Evolutionary conservation across 35 echinoderm and acorn worm genomes (phyloP), one percentile per base, ranked within the genome.

Genomic region (Ophioderma brevispina): DNA sequence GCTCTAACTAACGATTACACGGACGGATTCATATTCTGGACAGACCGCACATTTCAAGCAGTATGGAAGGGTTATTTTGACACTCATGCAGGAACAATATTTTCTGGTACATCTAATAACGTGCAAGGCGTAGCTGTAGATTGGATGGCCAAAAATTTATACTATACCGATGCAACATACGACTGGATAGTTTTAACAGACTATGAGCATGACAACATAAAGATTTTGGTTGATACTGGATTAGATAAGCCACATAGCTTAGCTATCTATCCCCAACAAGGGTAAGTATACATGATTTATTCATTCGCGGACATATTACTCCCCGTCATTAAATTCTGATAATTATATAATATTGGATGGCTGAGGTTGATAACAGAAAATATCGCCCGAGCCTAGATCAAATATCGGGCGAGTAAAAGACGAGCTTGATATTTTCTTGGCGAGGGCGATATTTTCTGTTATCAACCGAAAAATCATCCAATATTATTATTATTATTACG

Each of bases 71-170:
- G 96, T 0, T 84, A 92, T 6, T 50, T 98, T 25, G 59, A 70
- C n/a, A 70, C 23, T 25, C 59, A 70, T 25, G 94, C 70, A 1
- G 37, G 33, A 21, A 37, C 46, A n/a, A 93, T 96, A 18, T 93
- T 88, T 37, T 19, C 41, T 4, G 95, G 95, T 38, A 90, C 87
- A 0, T 96, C 94, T 31, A 42, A 35, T 23, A 46, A 35, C 13
- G 94, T 96, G 33, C 91, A 96, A 75, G 94, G 91, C 15, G 86
- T 96, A 31, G 94, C 94, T 0, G 91, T 93, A 40, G 94, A 96
- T 50, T 96, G 94, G 94, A 25, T 96, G 23, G 79, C 81, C 11
- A 93, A 93, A 32, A 93, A 90, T 43, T 1, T 96, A 33, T 96
- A 96, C 79, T 93, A 87, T 83, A 77, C 82, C 1, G 94, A 96